phyloP scores from a whole-genome alignment of 1,140 invertebrate genomes.

The Drosophila melanogaster region Release_6_plus_ISO1_MT NC_004354.4:12874501-12875000 shows the following conservation, averaged over 20 bases:
- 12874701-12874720: not conserved
- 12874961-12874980: conserved; percentile 52
- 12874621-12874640: conserved; percentile 55
- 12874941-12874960: too few species aligned
- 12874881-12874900: not conserved
- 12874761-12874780: conserved; percentile 22
- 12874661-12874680: conserved; percentile 22
- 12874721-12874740: not conserved
- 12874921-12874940: not conserved
- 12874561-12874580: conserved; percentile 35
- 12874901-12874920: not conserved
- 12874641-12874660: conserved; percentile 17
- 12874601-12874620: conserved; percentile 20
- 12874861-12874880: conserved; percentile 39
- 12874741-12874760: not conserved
- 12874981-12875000: conserved; percentile 62
- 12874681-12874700: conserved; percentile 40
- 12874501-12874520: conserved; percentile 21
- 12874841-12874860: conserved; percentile 77
- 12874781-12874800: conserved; percentile 56
- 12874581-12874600: conserved; percentile 34
- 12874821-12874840: conserved; percentile 83
- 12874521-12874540: conserved; percentile 15
- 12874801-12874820: conserved; percentile 78
- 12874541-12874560: not conserved